Evolutionary conservation across 2,113 vertebrate genomes (phyloP).

Genomic region (Desmodus rotundus): DNA sequence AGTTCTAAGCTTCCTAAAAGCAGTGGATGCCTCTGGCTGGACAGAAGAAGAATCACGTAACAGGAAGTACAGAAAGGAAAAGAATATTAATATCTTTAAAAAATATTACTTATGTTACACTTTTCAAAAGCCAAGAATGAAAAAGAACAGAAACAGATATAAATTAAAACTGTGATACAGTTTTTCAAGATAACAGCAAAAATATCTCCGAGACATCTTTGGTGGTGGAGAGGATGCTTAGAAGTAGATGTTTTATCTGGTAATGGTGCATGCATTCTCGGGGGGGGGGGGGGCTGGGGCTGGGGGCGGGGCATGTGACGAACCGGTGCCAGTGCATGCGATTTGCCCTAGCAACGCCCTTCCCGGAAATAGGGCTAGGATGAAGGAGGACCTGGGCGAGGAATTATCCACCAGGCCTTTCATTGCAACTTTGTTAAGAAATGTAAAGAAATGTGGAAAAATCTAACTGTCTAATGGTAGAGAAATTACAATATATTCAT

Average conservation of each 20-base stretch:
- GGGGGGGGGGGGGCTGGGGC: not conserved
- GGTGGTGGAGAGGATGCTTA: not conserved
- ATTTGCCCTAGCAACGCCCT: not conserved
- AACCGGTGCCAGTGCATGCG: not conserved
- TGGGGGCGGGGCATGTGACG: too few relatives aligned
- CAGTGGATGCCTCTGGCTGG: conserved; percentile 57
- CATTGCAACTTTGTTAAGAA: not conserved
- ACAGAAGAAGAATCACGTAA: conserved; percentile 41
- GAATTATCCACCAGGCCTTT: not conserved
- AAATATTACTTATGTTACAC: conserved; percentile 24
- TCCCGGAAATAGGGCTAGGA: not conserved
- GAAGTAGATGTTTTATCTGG: not conserved
- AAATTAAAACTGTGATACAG: conserved; percentile 65
- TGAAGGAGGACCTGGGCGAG: not conserved
- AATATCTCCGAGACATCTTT: not conserved
- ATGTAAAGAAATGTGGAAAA: not conserved
- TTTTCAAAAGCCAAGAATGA: conserved; percentile 41
- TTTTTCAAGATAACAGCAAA: conserved; percentile 41
- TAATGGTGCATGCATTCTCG: not conserved
- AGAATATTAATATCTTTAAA: conserved; percentile 50
- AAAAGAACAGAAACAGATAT: conserved; percentile 53
- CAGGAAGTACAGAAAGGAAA: conserved; percentile 52
- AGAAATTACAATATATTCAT: not conserved
- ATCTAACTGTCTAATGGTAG: not conserved
- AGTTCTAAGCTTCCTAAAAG: conserved; percentile 51